Conservation (phyloP, 2,888 invertebrate genomes). For the Rhimphoctona megacephalus region DNA sequence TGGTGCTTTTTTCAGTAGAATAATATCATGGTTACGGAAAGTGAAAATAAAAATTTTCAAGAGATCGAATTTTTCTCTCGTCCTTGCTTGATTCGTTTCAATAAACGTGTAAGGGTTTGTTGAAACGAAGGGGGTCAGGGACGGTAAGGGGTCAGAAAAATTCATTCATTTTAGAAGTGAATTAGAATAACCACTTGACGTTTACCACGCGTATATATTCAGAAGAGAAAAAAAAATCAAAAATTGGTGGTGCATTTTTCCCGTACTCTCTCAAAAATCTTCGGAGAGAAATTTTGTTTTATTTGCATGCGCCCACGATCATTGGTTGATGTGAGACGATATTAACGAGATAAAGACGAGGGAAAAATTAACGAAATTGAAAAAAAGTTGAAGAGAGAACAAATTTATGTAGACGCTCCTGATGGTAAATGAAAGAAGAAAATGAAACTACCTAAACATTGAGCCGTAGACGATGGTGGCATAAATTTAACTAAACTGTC, state of each 20-base stretch:
- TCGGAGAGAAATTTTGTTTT: slow-evolving; percentile 10
- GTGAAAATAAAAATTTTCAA: slow-evolving; percentile 17
- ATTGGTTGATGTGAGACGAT: slow-evolving; percentile 30
- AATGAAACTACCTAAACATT: slow-evolving; percentile 63
- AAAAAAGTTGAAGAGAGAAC: slow-evolving; percentile 16
- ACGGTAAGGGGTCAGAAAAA: background rate
- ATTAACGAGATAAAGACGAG: slow-evolving; percentile 11
- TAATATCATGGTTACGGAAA: slow-evolving; percentile 41
- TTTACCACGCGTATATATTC: slow-evolving; percentile 24
- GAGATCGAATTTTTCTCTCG: slow-evolving; percentile 2
- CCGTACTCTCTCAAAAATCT: slow-evolving; percentile 23
- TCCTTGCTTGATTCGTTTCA: background rate
- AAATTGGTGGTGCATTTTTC: slow-evolving; percentile 59
- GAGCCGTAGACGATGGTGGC: slow-evolving; percentile 56
- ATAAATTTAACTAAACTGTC: slow-evolving; percentile 47
- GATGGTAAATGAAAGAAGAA: slow-evolving; percentile 33
- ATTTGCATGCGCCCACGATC: slow-evolving; percentile 34
- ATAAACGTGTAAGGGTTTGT: background rate
- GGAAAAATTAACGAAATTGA: slow-evolving; percentile 18
- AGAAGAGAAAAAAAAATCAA: slow-evolving; percentile 53
- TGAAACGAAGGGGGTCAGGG: no score
- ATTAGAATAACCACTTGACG: slow-evolving; percentile 19
- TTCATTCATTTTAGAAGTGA: background rate
- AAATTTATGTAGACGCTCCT: slow-evolving; percentile 44
- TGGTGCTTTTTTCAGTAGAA: slow-evolving; percentile 58